These are phyloP conservation scores for Himantopus leucocephalus DNA, from an alignment of 2,113 vertebrate genomes.

Conservation along the genomic window DNA sequence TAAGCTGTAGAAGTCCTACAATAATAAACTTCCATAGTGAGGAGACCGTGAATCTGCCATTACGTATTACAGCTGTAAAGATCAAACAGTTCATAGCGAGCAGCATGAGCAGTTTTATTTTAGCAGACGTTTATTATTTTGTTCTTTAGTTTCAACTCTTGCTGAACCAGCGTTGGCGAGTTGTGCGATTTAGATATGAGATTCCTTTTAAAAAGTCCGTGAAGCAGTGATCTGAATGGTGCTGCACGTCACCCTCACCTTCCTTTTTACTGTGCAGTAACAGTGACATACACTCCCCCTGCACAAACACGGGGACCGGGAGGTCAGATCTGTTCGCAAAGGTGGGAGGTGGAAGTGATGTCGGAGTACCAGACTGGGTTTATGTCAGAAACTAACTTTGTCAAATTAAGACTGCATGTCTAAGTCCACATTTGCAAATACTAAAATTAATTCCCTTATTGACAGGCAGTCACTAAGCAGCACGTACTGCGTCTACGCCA, in stretches of 20 bases:
- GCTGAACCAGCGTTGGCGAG: neutral
- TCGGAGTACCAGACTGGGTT: no score
- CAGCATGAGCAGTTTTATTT: neutral
- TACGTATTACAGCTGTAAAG: neutral
- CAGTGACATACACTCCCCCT: neutral
- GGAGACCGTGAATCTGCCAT: neutral
- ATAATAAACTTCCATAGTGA: neutral
- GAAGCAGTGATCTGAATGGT: neutral
- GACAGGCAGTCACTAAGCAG: neutral
- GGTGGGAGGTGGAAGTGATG: neutral
- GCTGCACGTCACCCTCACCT: neutral
- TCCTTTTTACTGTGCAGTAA: neutral
- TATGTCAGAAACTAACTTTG: neutral
- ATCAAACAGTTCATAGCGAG: neutral
- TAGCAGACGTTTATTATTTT: neutral
- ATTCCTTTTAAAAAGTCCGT: neutral
- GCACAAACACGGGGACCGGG: rapidly evolving
- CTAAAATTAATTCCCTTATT: neutral
- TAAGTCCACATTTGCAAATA: rapidly evolving
- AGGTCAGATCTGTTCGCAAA: neutral
- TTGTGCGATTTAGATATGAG: neutral
- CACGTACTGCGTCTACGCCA: rapidly evolving
- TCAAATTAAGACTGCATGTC: neutral
- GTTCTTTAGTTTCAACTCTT: neutral
- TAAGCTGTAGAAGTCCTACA: neutral